These are phyloP conservation scores for Hydrolagus colliei DNA, from an alignment of 2,797 vertebrate species.

Conservation along the genomic window DNA sequence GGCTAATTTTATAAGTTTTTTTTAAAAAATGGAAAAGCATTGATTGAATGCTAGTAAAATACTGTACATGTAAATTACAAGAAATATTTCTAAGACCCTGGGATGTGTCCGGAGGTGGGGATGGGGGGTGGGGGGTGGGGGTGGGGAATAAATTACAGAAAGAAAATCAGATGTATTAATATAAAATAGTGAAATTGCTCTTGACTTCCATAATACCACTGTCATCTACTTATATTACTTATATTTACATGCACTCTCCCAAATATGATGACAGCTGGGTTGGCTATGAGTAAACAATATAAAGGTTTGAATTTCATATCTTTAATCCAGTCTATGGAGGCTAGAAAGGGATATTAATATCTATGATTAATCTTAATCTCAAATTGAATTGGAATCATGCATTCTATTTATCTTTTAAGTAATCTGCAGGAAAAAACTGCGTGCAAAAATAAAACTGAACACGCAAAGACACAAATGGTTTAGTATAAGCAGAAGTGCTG, in stretches of 20 bases:
- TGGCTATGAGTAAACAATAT: neutral
- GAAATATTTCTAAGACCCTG: no score
- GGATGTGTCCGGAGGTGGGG: neutral
- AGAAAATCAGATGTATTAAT: neutral
- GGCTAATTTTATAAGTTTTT: no score
- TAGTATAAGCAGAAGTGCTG: no score
- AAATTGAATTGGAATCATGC: neutral
- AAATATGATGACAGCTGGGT: neutral
- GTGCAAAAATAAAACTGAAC: neutral
- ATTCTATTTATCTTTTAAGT: conserved; percentile 16
- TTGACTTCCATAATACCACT: neutral
- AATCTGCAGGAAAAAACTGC: neutral
- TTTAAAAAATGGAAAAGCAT: no score
- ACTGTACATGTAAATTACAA: no score
- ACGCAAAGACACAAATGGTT: no score
- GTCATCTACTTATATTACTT: neutral
- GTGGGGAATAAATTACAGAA: neutral
- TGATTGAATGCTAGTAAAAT: no score
- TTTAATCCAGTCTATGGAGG: conserved; percentile 19
- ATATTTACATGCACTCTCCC: neutral
- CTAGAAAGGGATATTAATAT: neutral
- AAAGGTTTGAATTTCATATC: neutral
- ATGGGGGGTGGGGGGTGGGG: no score
- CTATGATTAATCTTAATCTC: neutral
- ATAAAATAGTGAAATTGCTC: neutral